A percentile compares a stretch with the other conserved stretches of the same genome.
Conservation (phyloP, 64 coral and sea anemone species). For the Porites lutea region DNA sequence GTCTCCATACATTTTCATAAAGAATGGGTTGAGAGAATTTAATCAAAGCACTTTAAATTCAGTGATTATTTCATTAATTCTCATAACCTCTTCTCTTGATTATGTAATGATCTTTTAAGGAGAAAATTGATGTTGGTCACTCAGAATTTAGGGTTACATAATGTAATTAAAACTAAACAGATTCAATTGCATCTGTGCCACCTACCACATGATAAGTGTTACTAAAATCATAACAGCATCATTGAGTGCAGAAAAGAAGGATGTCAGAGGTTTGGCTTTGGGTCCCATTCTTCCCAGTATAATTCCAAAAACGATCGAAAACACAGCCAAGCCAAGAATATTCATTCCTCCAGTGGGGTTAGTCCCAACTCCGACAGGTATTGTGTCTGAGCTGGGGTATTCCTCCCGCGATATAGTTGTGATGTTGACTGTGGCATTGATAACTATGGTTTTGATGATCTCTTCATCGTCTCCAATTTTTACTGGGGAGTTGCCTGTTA, state of each 20-base stretch:
- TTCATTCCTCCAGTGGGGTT: slow-evolving; percentile 58
- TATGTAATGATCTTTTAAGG: too few species aligned
- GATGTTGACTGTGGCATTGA: slow-evolving; percentile 49
- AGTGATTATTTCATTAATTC: too few species aligned
- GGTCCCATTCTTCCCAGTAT: slow-evolving; percentile 77
- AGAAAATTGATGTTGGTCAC: too few species aligned
- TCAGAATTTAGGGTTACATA: too few species aligned
- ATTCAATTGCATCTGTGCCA: background rate
- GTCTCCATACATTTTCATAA: too few species aligned
- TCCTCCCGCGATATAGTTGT: slow-evolving; percentile 44
- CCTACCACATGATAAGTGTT: slow-evolving; percentile 82
- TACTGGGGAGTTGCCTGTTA: background rate
- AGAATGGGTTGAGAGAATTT: too few species aligned
- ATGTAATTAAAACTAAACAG: too few species aligned
- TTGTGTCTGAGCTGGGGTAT: slow-evolving; percentile 50
- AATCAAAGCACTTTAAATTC: too few species aligned
- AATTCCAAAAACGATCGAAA: slow-evolving; percentile 67
- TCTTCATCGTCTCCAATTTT: slow-evolving; percentile 32
- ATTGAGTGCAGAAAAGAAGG: slow-evolving; percentile 77
- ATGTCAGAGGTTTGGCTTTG: slow-evolving; percentile 58
- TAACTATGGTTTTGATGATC: background rate
- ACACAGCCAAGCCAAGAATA: slow-evolving; percentile 58
- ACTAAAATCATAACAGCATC: slow-evolving; percentile 84
- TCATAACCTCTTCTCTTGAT: too few species aligned
- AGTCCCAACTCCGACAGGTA: slow-evolving; percentile 14